These are phyloP conservation scores for Melanostoma scalare DNA, from an alignment of 2,888 invertebrate species.

Conservation along the genomic window DNA sequence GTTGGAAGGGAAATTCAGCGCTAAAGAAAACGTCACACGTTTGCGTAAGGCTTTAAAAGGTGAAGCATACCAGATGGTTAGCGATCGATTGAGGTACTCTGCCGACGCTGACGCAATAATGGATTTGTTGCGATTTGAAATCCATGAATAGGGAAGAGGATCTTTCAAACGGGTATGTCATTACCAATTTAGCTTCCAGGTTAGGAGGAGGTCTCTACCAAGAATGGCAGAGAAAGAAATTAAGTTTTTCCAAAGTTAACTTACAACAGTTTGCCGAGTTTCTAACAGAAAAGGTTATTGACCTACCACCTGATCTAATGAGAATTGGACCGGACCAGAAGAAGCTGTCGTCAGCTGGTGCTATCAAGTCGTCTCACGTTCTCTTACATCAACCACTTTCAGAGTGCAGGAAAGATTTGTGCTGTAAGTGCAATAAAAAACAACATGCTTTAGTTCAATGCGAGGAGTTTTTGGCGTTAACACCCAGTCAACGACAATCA, in stretches of 20 bases:
- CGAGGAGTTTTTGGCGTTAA: slow-evolving; percentile 8
- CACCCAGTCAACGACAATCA: slow-evolving; percentile 1
- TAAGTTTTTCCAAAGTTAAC: not conserved
- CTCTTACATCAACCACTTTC: not conserved
- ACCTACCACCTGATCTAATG: not conserved
- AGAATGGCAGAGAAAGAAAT: slow-evolving; percentile 4
- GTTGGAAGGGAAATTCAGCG: slow-evolving; percentile 12
- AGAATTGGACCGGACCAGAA: not conserved
- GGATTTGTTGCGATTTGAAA: slow-evolving; percentile 15
- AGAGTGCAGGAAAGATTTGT: not conserved
- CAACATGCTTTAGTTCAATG: slow-evolving; percentile 2
- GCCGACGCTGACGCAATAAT: not conserved
- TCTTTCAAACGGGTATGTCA: slow-evolving; percentile 17
- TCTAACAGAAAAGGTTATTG: slow-evolving; percentile 4
- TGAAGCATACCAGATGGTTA: slow-evolving; percentile 4
- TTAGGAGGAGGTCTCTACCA: slow-evolving; percentile 9
- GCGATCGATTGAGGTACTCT: slow-evolving; percentile 7
- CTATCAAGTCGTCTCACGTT: slow-evolving; percentile 4
- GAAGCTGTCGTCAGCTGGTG: not conserved
- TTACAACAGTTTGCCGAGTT: not conserved
- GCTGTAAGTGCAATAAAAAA: not conserved
- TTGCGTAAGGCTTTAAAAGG: slow-evolving; percentile 1
- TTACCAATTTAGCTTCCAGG: slow-evolving; percentile 7
- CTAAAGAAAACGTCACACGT: slow-evolving; percentile 1
- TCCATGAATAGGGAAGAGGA: slow-evolving; percentile 26